A percentile compares a stretch with the other conserved stretches of the same genome.
phyloP scores from a whole-genome alignment of 1,140 invertebrate genomes.

The Drosophila pruinosa region DNA sequence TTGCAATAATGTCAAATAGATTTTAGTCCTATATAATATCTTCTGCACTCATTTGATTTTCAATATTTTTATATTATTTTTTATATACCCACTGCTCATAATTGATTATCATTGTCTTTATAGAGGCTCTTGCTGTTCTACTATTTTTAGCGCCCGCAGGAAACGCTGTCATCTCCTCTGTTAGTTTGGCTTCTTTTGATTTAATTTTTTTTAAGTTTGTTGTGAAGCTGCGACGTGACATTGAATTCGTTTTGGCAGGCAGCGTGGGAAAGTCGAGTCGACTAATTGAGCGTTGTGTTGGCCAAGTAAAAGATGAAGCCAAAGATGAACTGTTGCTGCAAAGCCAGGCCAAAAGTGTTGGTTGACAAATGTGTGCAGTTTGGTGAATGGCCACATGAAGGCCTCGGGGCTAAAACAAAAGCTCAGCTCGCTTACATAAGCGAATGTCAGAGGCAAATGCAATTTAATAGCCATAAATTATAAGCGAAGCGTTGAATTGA shows the following conservation, averaged over 20 bases:
- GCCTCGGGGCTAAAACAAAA: conserved; percentile 19
- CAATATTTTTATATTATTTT: background rate
- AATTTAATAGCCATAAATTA: conserved; percentile 67
- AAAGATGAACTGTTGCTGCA: background rate
- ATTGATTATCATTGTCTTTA: background rate
- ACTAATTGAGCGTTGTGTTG: conserved; percentile 15
- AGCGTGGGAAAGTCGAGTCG: conserved; percentile 29
- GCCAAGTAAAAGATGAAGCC: background rate
- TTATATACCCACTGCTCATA: background rate
- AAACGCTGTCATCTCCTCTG: background rate
- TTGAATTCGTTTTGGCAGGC: conserved; percentile 35
- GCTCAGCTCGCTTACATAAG: background rate
- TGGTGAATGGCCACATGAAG: background rate
- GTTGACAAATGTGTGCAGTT: conserved; percentile 32
- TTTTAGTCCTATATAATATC: too few relatives aligned
- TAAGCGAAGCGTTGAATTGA: conserved; percentile 49
- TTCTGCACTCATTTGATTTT: too few relatives aligned
- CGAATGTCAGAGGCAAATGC: conserved; percentile 38
- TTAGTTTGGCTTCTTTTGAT: background rate
- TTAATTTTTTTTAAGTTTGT: background rate
- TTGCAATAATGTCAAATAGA: too few relatives aligned
- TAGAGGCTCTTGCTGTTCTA: background rate
- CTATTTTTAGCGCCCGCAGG: conserved; percentile 30
- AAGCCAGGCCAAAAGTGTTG: conserved; percentile 47
- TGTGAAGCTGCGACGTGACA: conserved; percentile 23